These are phyloP conservation scores for Pachymerium ferrugineum DNA, from an alignment of 2,888 invertebrate genomes.

Conservation along the genomic window DNA sequence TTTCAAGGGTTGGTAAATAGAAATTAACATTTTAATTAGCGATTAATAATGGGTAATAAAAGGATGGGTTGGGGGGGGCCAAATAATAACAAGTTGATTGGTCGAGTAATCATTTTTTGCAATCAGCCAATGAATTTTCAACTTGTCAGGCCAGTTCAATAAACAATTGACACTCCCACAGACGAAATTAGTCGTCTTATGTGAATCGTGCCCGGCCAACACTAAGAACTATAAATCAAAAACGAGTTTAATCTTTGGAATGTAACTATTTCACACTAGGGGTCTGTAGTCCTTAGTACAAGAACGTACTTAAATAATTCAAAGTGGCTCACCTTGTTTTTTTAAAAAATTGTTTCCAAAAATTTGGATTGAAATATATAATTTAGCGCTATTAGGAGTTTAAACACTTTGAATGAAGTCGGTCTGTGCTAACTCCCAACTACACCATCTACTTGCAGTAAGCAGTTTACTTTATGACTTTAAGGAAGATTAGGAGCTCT, in stretches of 20 bases:
- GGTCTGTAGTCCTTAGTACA: conserved; percentile 9
- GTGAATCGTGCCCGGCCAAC: conserved; percentile 24
- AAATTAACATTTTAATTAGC: too few species aligned
- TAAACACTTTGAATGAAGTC: not conserved
- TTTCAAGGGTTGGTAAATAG: too few species aligned
- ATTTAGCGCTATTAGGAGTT: not conserved
- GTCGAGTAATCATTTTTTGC: not conserved
- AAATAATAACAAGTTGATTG: not conserved
- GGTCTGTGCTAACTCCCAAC: not conserved
- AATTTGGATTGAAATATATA: not conserved
- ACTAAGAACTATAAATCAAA: conserved; percentile 14
- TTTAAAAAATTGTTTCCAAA: conserved; percentile 21
- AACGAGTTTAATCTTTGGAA: conserved; percentile 19
- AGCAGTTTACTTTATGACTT: too few species aligned
- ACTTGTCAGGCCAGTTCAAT: conserved; percentile 10
- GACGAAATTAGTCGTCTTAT: conserved; percentile 23
- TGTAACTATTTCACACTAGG: conserved; percentile 23
- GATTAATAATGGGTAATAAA: not conserved
- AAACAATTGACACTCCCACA: conserved; percentile 20
- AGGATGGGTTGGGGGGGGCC: not conserved
- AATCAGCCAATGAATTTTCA: conserved; percentile 10
- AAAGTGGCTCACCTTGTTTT: conserved; percentile 9
- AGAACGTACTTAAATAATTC: conserved; percentile 21
- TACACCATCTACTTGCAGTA: too few species aligned
- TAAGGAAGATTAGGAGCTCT: too few species aligned